Base-by-base conservation (phyloP, 2,797 vertebrate species). In the Spondyliosoma cantharus region DNA sequence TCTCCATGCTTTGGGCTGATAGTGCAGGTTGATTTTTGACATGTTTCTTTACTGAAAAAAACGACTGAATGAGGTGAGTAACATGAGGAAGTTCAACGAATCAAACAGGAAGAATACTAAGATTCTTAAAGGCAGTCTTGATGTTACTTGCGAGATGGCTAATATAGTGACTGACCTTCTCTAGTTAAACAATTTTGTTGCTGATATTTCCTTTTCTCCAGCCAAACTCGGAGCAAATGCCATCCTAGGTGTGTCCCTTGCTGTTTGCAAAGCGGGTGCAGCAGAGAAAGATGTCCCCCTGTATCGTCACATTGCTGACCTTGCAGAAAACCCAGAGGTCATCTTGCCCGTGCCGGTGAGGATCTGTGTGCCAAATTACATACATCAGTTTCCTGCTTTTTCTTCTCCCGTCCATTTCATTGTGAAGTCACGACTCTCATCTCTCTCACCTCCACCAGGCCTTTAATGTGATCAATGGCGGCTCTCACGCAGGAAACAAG, bases 381-480 rank as follows among this genome's bases (percentile, higher is more conserved):
- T 22, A 6, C 20, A 48, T 13, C 5, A 3, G 16, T 63, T 62
- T 25, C 4, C 48, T 53, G 8, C 19, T 4, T 45, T 2, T 19
- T n/a, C 22, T 0, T 2, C 13, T 1, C 5, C 8, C 12, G 12
- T 20, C 4, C 27, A 32, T 5, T 54, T 71, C 7, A 43, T 57
- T 74, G 20, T 78, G 5, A 37, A 5, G 13, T 74, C 42, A 54
- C 29, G 52, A 6, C n/a, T 57, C 19, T 61, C 0, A 3, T 78
- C 2, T 75, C 24, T 74, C 22, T 13, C 16, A 14, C 57, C 45
- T 64, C 53, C 25, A 76, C 24, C 63, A 98, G 97, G 97, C 97
- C 32, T 98, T 99, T 91, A 99, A 98, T 2, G 97, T 99, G 73
- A 99, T 99, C 94, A 98, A 98, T 0, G 97, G 97, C 0, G 97